A percentile compares a stretch with the other conserved stretches of the same genome.
phyloP scores from a whole-genome alignment of 2,888 invertebrate genomes.

The Rotaria magnacalcarata region DNA sequence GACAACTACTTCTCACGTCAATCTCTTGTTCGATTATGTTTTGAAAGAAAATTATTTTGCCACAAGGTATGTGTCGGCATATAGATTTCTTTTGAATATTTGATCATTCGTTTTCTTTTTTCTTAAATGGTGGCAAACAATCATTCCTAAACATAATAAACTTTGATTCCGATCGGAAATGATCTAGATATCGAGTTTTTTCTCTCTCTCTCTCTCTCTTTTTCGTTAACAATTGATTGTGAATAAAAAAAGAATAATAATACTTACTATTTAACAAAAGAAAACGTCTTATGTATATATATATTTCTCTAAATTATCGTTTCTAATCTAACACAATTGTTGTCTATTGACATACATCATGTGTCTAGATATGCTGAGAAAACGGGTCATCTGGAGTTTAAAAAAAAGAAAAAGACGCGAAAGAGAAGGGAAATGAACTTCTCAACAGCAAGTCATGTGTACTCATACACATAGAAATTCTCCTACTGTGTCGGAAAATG shows the following conservation, averaged over 20 bases:
- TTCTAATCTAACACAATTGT: conserved; percentile 10
- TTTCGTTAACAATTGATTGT: not conserved
- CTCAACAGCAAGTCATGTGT: not conserved
- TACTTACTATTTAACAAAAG: not conserved
- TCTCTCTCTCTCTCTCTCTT: not conserved
- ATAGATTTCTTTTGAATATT: not conserved
- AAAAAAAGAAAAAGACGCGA: not conserved
- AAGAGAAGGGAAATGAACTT: conserved; percentile 4
- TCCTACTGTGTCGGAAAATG: not conserved
- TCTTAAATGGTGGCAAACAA: not conserved
- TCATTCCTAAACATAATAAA: conserved; percentile 9
- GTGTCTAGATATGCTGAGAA: conserved; percentile 1
- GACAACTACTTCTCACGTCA: not conserved
- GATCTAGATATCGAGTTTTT: not conserved
- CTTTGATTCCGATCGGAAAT: conserved; percentile 26
- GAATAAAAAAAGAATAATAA: not conserved
- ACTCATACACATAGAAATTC: not conserved
- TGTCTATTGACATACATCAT: not conserved
- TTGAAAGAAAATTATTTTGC: not conserved
- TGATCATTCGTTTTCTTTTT: not conserved
- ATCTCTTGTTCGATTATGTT: not conserved
- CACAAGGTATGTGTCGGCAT: not conserved
- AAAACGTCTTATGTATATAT: not conserved
- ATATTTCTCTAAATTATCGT: conserved; percentile 1
- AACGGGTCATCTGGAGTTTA: conserved; percentile 13